Conservation (phyloP, 2,113 vertebrate species). For the Chitala chitala region DNA sequence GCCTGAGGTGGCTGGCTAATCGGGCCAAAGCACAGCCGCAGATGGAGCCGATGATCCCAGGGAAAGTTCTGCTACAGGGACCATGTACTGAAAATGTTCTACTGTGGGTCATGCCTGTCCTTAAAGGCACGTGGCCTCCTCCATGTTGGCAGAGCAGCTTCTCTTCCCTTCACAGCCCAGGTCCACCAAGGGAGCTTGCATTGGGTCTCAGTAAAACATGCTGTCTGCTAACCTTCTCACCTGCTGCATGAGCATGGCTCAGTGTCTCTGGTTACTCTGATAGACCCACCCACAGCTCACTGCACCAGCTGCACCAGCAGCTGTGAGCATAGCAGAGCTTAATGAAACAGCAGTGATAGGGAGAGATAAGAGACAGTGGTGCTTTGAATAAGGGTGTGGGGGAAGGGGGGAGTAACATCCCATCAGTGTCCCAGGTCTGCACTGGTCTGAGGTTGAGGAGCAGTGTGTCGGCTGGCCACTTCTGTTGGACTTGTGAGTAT, state of each 20-base stretch:
- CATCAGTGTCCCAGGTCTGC: neutral
- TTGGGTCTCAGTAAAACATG: no score
- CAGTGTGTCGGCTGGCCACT: neutral
- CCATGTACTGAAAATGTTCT: neutral
- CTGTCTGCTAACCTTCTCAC: no score
- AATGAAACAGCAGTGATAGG: no score
- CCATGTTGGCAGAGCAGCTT: neutral
- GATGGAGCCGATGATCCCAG: neutral
- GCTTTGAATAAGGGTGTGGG: neutral
- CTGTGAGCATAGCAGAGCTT: neutral
- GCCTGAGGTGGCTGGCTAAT: no score
- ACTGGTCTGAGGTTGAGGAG: neutral
- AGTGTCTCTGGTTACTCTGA: neutral
- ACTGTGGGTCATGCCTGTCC: neutral
- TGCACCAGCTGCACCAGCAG: neutral
- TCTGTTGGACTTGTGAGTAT: neutral
- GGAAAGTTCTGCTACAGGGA: constrained; percentile 3
- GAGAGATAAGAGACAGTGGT: neutral
- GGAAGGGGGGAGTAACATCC: neutral
- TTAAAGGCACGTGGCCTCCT: neutral
- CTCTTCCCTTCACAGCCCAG: no score
- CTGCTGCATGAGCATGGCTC: no score
- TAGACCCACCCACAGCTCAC: no score
- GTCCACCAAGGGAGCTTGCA: no score
- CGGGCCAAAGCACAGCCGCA: neutral